Base-by-base conservation (phyloP, 2,113 vertebrate species). In the Ctenomys sociabilis region DNA sequence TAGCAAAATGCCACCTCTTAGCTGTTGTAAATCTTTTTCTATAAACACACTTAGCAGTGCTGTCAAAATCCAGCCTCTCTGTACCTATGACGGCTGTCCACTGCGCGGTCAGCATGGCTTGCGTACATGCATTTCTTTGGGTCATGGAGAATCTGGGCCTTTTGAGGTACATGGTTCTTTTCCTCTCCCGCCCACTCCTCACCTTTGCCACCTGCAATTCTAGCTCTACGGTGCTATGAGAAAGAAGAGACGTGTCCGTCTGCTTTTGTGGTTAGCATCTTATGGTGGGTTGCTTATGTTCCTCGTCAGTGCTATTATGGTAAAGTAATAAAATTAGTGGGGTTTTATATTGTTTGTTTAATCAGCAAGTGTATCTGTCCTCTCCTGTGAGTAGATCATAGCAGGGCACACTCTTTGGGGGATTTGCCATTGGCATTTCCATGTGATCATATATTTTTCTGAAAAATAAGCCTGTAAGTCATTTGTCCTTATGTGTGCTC, bases 1-100 rank as follows among this genome's bases (percentile, higher is more conserved):
- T 94, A 92, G 40, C 49, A 90, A 92, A 72, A 87, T 87, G 83
- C 57, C 52, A 82, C 73, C 83, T 93, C 64, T 94, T 91, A 85
- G 40, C 49, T 94, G 90, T 93, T 81, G 40, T 73, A 57, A 77
- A 57, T 72, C 43, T 95, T 90, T 63, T 66, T 73, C 73, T 82
- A 75, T 82, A 88, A 82, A 72, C 59, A 93, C 19, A 70, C 22
- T 90, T 80, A 72, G 81, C 72, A 88, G 43, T 68, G 30, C 59
- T 93, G 88, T 35, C 30, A 54, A 82, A 91, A 40, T 32, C 72
- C 73, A 91, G 37, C 22, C 84, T 52, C 68, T 73, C 12, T 19
- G 0, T 83, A 70, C 7, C 19, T 28, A 30, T 54, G 54, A 73
- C 19, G 30, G 30, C 61, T 43, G 35, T 77, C 32, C 66, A 3